Percentiles rank a stretch among this genome's conserved stretches.
These are phyloP conservation scores for Porites divaricata DNA, from an alignment of 92 coral and sea anemone genomes.

Conservation along the genomic window DNA sequence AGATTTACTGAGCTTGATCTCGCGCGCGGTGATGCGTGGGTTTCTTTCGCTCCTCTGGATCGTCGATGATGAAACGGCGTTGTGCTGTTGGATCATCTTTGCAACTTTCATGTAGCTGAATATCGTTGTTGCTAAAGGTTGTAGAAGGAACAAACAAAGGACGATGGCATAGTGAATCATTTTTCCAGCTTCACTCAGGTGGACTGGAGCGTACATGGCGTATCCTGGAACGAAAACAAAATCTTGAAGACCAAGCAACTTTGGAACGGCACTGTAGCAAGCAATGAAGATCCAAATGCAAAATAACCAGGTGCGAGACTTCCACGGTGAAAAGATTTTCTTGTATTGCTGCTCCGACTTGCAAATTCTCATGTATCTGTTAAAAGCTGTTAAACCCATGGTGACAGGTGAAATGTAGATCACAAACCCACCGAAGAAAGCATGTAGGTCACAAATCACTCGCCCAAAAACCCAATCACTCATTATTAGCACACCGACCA, in stretches of 20 bases:
- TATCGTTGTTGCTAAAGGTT: background rate
- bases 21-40: background rate
- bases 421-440: no score
- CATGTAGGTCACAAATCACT: no score
- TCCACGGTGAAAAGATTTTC: background rate
- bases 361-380: no score
- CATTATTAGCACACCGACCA: no score
- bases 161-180: constrained; percentile 15
- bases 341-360: no score
- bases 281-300: background rate
- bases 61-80: background rate
- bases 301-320: background rate
- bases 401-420: no score
- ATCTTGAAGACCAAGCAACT: constrained; percentile 3
- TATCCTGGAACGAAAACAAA: constrained; percentile 5
- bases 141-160: background rate
- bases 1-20: constrained; percentile 20
- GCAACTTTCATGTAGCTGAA: no score
- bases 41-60: background rate
- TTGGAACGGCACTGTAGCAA: constrained; percentile 6
- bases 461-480: no score
- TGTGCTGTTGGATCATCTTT: no score
- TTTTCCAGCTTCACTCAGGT: background rate
- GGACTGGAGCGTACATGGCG: background rate
- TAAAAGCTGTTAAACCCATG: no score